phyloP scores from a whole-genome alignment of 2,888 invertebrate genomes.

The Lasioglossum zephyrum region DNA sequence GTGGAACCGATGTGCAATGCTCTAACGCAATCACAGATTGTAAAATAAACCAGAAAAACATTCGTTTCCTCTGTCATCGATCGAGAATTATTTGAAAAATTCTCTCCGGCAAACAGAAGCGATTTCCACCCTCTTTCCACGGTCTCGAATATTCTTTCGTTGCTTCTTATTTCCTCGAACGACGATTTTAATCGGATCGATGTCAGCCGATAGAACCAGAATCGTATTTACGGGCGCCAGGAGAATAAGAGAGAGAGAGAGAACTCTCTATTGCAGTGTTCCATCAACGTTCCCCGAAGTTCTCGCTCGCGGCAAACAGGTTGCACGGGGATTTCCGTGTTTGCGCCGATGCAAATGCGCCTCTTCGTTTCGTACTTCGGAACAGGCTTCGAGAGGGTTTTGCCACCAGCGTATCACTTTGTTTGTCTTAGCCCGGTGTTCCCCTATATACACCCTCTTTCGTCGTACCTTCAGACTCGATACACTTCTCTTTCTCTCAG shows the following conservation, averaged over 20 bases:
- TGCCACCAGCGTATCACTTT: constrained; percentile 39
- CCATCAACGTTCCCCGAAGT: constrained; percentile 44
- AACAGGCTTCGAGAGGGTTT: constrained; percentile 45
- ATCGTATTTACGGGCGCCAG: constrained; percentile 11
- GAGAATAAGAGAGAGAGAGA: not conserved
- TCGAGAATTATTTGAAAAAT: not conserved
- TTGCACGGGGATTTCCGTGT: constrained; percentile 46
- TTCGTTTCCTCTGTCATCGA: not conserved
- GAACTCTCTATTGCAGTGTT: not conserved
- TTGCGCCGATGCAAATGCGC: constrained; percentile 53
- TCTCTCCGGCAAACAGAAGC: not conserved
- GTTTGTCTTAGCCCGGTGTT: constrained; percentile 42
- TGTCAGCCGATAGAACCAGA: constrained; percentile 14
- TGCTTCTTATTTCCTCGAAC: not conserved
- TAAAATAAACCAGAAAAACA: not conserved
- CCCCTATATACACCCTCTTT: not conserved
- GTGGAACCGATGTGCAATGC: too few species aligned
- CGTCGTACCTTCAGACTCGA: constrained; percentile 23
- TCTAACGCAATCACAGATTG: not conserved
- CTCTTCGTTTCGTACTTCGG: constrained; percentile 47
- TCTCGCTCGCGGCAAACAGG: constrained; percentile 48
- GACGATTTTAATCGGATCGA: constrained; percentile 16
- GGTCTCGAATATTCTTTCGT: not conserved
- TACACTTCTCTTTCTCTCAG: constrained; percentile 23
- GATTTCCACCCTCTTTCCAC: not conserved